Evolutionary conservation across 1,140 invertebrate genomes (phyloP), one percentile per base, ranked within the genome.

Genomic region (Chionoecetes opilio): DNA sequence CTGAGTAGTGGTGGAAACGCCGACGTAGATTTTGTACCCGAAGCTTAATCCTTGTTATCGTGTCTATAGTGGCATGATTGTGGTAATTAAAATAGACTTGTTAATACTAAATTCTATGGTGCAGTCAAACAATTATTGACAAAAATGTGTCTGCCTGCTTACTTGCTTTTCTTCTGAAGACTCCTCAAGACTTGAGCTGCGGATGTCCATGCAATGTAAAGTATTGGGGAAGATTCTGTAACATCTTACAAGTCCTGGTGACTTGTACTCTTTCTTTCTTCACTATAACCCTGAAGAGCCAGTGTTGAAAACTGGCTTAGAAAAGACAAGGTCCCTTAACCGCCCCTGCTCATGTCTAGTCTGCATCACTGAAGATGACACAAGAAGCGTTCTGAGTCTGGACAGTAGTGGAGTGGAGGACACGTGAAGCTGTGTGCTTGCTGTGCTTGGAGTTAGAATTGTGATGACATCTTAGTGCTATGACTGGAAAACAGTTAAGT

Each of bases 341-440:
- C 82, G 94, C 94, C 94, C 94, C 94, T 95, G 94, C 94, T 95
- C 94, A 95, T 82, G 89, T 95, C 94, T 95, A 95, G 94, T 95
- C 94, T 95, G 94, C 85, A 34, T 95, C 35, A 91, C 94, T 92
- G 94, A 91, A 84, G 82, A 92, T 87, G 86, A 53, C 37, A 89
- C 90, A 31, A 34, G 90, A 53, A 46, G 53, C 38, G 53, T 35
- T 91, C 53, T 35, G n/a, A 32, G 90, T 63, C 34, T 91, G 29
- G 38, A 82, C 29, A 93, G 87, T 94, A 90, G 93, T 94, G 46
- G n/a, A 88, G 8, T n/a, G 53, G 93, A 29, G 37, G 75, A 82
- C n/a, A 38, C n/a, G 38, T 46, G 75, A 75, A 37, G 63, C 31
- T 94, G 75, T 29, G 14, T 29, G 75, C 21, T 41, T 84, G 17